These are phyloP conservation scores for Mycalesis mineus DNA, from an alignment of 2,888 invertebrate genomes.

Conservation along the genomic window DNA sequence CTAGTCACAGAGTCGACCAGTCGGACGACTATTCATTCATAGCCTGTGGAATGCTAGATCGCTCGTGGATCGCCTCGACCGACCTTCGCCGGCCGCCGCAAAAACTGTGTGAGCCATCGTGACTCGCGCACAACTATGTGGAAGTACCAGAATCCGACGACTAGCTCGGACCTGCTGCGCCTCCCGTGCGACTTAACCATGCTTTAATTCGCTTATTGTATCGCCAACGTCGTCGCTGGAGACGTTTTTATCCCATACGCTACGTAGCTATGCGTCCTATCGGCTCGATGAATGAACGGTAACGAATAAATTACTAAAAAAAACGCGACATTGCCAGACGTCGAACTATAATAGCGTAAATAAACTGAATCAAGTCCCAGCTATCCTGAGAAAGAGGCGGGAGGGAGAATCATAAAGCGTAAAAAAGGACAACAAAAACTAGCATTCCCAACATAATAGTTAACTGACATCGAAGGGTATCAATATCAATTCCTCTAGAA, in stretches of 20 bases:
- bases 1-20: conserved; percentile 50
- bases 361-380: conserved; percentile 25
- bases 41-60: conserved; percentile 73
- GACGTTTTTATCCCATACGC: conserved; percentile 30
- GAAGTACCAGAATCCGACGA: conserved; percentile 43
- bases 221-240: conserved; percentile 28
- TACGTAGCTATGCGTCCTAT: conserved; percentile 22
- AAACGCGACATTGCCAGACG: conserved; percentile 27
- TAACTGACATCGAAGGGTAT: conserved; percentile 3
- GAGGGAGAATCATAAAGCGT: conserved; percentile 8
- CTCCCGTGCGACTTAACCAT: conserved; percentile 43
- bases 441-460: conserved; percentile 7
- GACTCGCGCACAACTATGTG: conserved; percentile 55
- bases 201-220: conserved; percentile 36
- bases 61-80: conserved; percentile 67
- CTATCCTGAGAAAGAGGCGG: conserved; percentile 24
- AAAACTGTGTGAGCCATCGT: conserved; percentile 43
- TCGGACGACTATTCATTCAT: conserved; percentile 75
- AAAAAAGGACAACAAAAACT: conserved; percentile 16
- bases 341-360: conserved; percentile 23
- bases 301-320: conserved; percentile 34
- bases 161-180: conserved; percentile 31
- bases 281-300: conserved; percentile 34
- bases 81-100: conserved; percentile 54
- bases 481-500: conserved; percentile 7